Evolutionary conservation across 2,797 vertebrate genomes (phyloP).

Genomic region (Mastacembelus armatus): DNA sequence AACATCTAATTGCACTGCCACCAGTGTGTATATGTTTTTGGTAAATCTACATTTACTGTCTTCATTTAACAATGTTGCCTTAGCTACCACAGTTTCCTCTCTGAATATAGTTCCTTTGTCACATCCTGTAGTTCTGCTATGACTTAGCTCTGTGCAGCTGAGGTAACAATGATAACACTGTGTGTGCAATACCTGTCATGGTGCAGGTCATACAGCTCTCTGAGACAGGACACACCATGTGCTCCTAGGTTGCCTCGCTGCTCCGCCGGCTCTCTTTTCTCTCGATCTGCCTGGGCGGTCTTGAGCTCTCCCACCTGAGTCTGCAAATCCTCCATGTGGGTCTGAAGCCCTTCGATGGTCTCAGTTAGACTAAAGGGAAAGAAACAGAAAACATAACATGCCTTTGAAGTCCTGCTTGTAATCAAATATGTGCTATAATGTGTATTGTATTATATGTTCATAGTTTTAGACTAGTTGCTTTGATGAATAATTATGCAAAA

Average conservation of each 20-base stretch:
- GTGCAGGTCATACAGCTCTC: constrained; percentile 92
- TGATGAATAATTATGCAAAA: too few species aligned
- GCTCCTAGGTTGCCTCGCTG: constrained; percentile 82
- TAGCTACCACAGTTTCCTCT: constrained; percentile 24
- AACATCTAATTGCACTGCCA: background rate
- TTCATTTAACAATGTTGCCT: background rate
- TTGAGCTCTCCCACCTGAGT: constrained; percentile 90
- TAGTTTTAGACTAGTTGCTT: background rate
- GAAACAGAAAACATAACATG: background rate
- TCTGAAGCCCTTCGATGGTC: constrained; percentile 90
- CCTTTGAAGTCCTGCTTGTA: background rate
- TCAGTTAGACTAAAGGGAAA: constrained; percentile 88
- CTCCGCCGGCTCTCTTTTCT: constrained; percentile 80
- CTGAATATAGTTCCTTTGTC: constrained; percentile 9
- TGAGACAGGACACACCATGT: constrained; percentile 91
- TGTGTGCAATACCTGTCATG: constrained; percentile 87
- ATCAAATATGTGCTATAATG: background rate
- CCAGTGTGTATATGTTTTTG: background rate
- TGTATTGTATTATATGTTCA: background rate
- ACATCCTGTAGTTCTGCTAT: background rate
- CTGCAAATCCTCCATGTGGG: constrained; percentile 91
- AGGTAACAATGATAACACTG: constrained; percentile 77
- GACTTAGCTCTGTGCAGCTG: constrained; percentile 35
- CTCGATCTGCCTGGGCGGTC: constrained; percentile 73
- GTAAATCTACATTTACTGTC: background rate